phyloP scores from a whole-genome alignment of 2,113 vertebrate species.

The Bubo blakistoni region DNA sequence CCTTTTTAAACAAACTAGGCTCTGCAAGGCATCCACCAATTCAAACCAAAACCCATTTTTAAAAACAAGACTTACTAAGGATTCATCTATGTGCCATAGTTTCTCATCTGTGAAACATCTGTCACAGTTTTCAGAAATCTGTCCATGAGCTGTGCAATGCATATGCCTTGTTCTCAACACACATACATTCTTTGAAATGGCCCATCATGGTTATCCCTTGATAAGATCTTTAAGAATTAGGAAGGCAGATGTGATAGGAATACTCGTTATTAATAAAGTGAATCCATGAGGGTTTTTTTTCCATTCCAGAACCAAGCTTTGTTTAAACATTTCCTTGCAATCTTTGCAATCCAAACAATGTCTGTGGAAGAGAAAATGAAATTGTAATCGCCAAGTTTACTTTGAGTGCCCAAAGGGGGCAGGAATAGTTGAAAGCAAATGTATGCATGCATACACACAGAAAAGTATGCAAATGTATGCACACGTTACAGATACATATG shows the following conservation, averaged over 20 bases:
- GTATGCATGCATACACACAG: not conserved
- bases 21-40: not conserved
- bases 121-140: not conserved
- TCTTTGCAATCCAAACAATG: not conserved
- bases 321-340: conserved; percentile 1
- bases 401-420: not conserved
- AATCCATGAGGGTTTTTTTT: not conserved
- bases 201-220: not conserved
- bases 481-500: not conserved
- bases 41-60: not conserved
- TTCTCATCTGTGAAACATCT: not conserved
- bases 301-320: not conserved
- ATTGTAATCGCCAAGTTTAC: not conserved
- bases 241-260: not conserved
- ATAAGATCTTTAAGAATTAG: not conserved
- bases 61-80: not conserved
- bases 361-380: not conserved
- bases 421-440: not conserved
- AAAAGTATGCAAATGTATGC: not conserved
- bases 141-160: not conserved
- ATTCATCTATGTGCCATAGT: not conserved
- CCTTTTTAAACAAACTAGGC: not conserved
- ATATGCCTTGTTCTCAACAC: not conserved
- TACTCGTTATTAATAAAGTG: not conserved
- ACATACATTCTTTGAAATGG: not conserved